These are phyloP conservation scores for Chiloscyllium punctatum DNA, from an alignment of 2,797 vertebrate species.

Conservation along the genomic window DNA sequence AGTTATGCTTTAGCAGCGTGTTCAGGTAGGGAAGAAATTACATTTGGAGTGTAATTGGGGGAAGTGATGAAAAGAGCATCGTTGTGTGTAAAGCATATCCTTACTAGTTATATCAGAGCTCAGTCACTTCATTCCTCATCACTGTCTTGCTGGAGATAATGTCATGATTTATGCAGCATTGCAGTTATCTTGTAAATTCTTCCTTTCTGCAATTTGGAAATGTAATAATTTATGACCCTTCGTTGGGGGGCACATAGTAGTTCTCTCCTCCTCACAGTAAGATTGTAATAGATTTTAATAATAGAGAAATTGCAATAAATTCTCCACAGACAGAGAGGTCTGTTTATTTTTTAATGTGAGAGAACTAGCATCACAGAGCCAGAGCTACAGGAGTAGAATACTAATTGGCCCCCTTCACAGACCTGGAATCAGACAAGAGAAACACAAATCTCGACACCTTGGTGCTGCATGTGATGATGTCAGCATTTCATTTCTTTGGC, in stretches of 20 bases:
- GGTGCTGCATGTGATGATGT: not conserved
- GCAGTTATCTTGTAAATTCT: not conserved
- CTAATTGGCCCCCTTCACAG: not conserved
- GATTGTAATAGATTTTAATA: not conserved
- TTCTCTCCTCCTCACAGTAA: not conserved
- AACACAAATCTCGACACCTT: not conserved
- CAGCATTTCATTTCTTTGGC: not conserved
- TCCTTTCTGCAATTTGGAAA: not conserved
- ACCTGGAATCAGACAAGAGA: not conserved
- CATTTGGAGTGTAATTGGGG: not conserved
- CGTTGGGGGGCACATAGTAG: not conserved
- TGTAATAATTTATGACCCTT: not conserved
- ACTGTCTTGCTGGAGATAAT: not conserved
- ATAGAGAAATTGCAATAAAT: not conserved
- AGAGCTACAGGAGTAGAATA: not conserved
- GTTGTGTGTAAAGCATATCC: not conserved
- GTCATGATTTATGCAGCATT: not conserved
- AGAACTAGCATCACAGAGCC: not conserved
- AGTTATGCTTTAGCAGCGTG: not conserved
- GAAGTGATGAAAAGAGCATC: not conserved
- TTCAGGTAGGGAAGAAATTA: not conserved
- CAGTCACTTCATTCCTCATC: not conserved
- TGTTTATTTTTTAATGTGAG: slow-evolving; percentile 8
- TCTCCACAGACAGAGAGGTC: not conserved
- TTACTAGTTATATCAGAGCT: not conserved